These are phyloP conservation scores for Syndactyla subalaris DNA, from an alignment of 2,797 vertebrate genomes.

Conservation along the genomic window DNA sequence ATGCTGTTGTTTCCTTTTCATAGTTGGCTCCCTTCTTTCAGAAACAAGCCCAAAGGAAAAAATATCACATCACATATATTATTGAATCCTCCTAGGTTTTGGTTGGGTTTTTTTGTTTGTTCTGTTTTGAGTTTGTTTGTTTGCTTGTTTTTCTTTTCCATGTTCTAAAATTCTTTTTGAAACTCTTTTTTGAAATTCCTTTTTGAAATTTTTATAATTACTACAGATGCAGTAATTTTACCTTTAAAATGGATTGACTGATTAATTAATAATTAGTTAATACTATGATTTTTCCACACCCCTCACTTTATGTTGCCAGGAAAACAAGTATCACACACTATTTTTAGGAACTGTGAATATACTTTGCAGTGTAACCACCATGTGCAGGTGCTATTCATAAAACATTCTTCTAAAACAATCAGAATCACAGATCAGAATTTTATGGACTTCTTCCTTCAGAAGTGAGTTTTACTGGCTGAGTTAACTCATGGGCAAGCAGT, in stretches of 20 bases:
- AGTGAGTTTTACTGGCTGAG: not conserved
- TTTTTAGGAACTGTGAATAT: not conserved
- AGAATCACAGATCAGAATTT: not conserved
- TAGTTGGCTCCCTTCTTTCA: not conserved
- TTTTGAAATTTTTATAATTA: not conserved
- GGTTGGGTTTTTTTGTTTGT: not conserved
- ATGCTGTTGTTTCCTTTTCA: not conserved
- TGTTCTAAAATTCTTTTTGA: not conserved
- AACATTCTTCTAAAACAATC: not conserved
- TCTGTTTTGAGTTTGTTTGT: too few species aligned
- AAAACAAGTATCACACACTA: not conserved
- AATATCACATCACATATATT: not conserved
- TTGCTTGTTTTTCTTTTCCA: not conserved
- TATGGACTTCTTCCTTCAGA: not conserved
- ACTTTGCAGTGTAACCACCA: not conserved
- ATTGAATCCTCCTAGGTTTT: not conserved
- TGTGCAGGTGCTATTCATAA: not conserved
- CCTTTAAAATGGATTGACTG: not conserved
- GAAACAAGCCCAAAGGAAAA: not conserved
- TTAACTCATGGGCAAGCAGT: not conserved
- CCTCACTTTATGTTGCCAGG: not conserved
- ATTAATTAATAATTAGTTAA: not conserved
- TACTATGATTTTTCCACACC: not conserved
- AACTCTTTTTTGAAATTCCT: not conserved
- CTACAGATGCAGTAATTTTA: not conserved